Conservation (phyloP, 2,888 invertebrate species). For the Latheticus oryzae region DNA sequence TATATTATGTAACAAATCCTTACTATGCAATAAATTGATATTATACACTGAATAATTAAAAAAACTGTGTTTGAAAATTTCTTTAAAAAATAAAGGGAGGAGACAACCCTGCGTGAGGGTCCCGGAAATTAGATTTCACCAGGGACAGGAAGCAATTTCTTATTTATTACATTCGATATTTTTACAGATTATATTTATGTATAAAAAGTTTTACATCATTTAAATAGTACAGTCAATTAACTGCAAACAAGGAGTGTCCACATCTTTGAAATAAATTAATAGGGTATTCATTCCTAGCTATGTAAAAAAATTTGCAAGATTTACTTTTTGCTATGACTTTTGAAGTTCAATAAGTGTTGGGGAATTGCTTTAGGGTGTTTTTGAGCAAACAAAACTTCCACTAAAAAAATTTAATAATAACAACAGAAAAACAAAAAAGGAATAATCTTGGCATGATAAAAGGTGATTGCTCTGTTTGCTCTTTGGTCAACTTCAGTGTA, state of each 20-base stretch:
- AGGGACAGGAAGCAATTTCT: slow-evolving; percentile 48
- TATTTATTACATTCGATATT: slow-evolving; percentile 54
- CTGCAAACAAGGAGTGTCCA: slow-evolving; percentile 52
- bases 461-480: slow-evolving; percentile 43
- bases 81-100: slow-evolving; percentile 47
- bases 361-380: slow-evolving; percentile 19
- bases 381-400: slow-evolving; percentile 38
- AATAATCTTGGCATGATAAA: too few relatives aligned
- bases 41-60: slow-evolving; percentile 53
- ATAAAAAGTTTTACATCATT: slow-evolving; percentile 63
- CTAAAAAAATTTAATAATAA: slow-evolving; percentile 29
- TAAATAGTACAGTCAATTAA: slow-evolving; percentile 58
- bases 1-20: slow-evolving; percentile 52
- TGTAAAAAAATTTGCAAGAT: too few relatives aligned
- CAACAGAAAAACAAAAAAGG: too few relatives aligned
- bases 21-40: slow-evolving; percentile 50
- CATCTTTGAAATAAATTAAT: slow-evolving; percentile 52
- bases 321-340: slow-evolving; percentile 15
- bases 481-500: slow-evolving; percentile 41
- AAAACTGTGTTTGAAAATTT: slow-evolving; percentile 32
- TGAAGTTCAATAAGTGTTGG: slow-evolving; percentile 18
- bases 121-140: slow-evolving; percentile 45
- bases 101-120: slow-evolving; percentile 52
- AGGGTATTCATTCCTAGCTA: too few relatives aligned
- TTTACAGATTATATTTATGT: slow-evolving; percentile 64